These are phyloP conservation scores for Acanthochromis polyacanthus DNA, from an alignment of 2,113 vertebrate species.

Conservation along the genomic window DNA sequence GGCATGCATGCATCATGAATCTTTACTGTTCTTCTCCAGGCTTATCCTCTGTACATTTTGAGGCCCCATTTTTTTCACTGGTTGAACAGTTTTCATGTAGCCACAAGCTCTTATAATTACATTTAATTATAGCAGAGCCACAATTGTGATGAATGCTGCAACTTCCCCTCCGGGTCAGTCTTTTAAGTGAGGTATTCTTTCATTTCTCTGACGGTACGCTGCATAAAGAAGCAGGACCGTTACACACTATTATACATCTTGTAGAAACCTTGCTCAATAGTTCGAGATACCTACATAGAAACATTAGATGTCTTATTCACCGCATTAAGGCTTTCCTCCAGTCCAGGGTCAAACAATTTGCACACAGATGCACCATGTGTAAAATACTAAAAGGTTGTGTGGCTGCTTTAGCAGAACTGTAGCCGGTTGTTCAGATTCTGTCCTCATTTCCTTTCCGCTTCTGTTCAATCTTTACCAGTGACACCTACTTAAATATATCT, in stretches of 20 bases:
- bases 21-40: constrained; percentile 26
- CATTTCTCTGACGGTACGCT: constrained; percentile 34
- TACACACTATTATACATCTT: not conserved
- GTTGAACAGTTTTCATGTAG: constrained; percentile 55
- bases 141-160: constrained; percentile 58
- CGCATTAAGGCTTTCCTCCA: constrained; percentile 28
- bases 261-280: not conserved
- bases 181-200: constrained; percentile 63
- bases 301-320: constrained; percentile 13
- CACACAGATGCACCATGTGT: constrained; percentile 1
- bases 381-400: constrained; percentile 18
- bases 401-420: constrained; percentile 29
- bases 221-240: constrained; percentile 19
- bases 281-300: constrained; percentile 5
- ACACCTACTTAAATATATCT: constrained; percentile 17
- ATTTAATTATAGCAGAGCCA: constrained; percentile 65
- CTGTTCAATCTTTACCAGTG: constrained; percentile 10
- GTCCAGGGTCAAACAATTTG: not conserved
- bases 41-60: constrained; percentile 38
- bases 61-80: constrained; percentile 30
- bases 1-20: constrained; percentile 35
- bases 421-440: constrained; percentile 47
- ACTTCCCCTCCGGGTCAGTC: constrained; percentile 51
- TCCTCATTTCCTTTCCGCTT: not conserved
- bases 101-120: constrained; percentile 68